Evolutionary conservation across 2,797 vertebrate species (phyloP).

Genomic region (Muscicapa comitata): DNA sequence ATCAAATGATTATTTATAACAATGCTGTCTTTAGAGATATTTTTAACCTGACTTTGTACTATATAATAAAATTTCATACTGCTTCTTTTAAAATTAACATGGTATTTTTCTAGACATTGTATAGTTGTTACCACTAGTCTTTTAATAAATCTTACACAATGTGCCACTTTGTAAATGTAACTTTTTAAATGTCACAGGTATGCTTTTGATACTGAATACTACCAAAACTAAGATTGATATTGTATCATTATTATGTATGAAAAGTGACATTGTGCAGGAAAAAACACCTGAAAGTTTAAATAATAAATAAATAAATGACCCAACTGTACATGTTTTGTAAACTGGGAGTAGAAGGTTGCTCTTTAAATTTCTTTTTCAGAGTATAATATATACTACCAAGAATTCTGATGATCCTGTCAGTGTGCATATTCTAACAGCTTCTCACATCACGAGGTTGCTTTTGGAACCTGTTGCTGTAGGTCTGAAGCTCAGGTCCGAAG

Average conservation of each 20-base stretch:
- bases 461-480: not conserved
- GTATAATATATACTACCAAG: not conserved
- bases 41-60: not conserved
- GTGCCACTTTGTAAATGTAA: conserved; percentile 54
- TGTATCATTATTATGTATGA: not conserved
- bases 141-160: not conserved
- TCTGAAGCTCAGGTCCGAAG: not conserved
- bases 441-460: not conserved
- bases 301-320: conserved; percentile 2
- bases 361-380: not conserved
- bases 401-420: not conserved
- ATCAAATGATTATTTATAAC: conserved; percentile 55
- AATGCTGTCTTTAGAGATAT: not conserved
- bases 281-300: not conserved
- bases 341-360: not conserved
- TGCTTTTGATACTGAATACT: conserved; percentile 42
- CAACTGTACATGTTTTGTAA: not conserved
- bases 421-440: not conserved
- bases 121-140: conserved; percentile 21
- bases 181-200: conserved; percentile 12
- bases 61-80: conserved; percentile 18
- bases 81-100: not conserved
- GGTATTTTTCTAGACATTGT: conserved; percentile 60
- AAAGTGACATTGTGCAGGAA: not conserved
- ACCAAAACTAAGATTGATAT: not conserved